Evolutionary conservation across 2,888 invertebrate species (phyloP), one percentile per base, ranked within the genome.

Genomic region (Andrena praecox): DNA sequence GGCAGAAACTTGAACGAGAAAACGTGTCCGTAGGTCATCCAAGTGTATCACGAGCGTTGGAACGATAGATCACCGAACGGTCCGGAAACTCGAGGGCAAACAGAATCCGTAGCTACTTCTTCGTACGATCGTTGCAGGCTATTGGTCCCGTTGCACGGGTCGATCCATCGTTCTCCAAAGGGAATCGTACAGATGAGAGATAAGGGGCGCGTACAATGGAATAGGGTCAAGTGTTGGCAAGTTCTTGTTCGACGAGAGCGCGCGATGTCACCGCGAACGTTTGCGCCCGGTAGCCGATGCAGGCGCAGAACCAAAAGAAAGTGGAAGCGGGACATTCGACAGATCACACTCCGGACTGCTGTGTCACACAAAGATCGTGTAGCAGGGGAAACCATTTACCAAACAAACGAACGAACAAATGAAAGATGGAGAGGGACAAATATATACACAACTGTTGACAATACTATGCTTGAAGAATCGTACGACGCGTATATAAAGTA

Each of bases 401-500:
- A 77, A 81, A 76, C 64, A 42, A 64, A 79, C 20, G 8, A 52
- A n/a, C n/a, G 31, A 60, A 8, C 7, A 31, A 48, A 16, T 16
- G 29, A 64, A 67, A 42, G 71, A 48, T 50, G 29, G 52, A 12
- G 29, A 75, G 66, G 62, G 62, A 80, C 80, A 88, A 88, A 88
- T 87, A 91, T 89, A 91, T 91, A 92, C 91, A 93, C 91, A 93
- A 93, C 90, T 90, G 91, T 93, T 93, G 93, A 93, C 93, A 93
- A 93, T 93, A 93, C 93, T 93, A 91, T 91, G 93, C 92, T 93
- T 91, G 91, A 91, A 89, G 86, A 91, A 90, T 89, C 92, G 91
- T 90, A 91, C 89, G 92, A 91, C 90, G 91, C 90, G 90, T 92
- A 90, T 93, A 90, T 92, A 91, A 89, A 70, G 91, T 92, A 92